Percentiles rank a stretch among this genome's conserved stretches.
phyloP scores from a whole-genome alignment of 2,888 invertebrate genomes.

The Ectemnius continuus region DNA sequence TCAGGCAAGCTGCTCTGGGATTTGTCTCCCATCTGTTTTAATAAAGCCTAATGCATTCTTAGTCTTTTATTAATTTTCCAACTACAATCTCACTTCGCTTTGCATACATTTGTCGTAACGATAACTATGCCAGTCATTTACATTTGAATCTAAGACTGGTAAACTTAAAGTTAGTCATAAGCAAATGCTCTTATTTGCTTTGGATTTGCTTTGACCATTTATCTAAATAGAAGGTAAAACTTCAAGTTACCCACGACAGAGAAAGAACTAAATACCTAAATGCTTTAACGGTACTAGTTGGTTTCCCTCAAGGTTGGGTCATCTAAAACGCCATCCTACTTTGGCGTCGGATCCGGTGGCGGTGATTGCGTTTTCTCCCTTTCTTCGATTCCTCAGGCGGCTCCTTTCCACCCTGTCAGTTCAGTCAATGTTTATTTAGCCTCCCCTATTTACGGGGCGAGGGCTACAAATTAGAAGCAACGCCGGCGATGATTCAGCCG shows the following conservation, averaged over 20 bases:
- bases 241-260: too few relatives aligned
- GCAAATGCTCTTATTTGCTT: too few relatives aligned
- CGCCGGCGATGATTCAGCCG: constrained; percentile 57
- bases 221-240: too few relatives aligned
- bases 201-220: too few relatives aligned
- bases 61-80: too few relatives aligned
- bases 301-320: constrained; percentile 4
- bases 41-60: background rate
- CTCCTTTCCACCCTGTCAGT: constrained; percentile 55
- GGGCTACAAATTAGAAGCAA: constrained; percentile 63
- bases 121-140: too few relatives aligned
- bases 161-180: too few relatives aligned
- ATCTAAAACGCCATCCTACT: constrained; percentile 44
- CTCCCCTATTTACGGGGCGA: constrained; percentile 52
- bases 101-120: too few relatives aligned
- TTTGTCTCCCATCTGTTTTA: background rate
- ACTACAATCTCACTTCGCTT: too few relatives aligned
- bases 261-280: too few relatives aligned
- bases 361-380: constrained; percentile 60
- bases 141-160: too few relatives aligned
- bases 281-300: too few relatives aligned
- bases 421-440: constrained; percentile 66
- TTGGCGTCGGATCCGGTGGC: constrained; percentile 46
- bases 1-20: constrained; percentile 29
- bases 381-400: constrained; percentile 31